Evolutionary conservation across 2,888 invertebrate genomes (phyloP).

Genomic region (Eupeodes luniger): DNA sequence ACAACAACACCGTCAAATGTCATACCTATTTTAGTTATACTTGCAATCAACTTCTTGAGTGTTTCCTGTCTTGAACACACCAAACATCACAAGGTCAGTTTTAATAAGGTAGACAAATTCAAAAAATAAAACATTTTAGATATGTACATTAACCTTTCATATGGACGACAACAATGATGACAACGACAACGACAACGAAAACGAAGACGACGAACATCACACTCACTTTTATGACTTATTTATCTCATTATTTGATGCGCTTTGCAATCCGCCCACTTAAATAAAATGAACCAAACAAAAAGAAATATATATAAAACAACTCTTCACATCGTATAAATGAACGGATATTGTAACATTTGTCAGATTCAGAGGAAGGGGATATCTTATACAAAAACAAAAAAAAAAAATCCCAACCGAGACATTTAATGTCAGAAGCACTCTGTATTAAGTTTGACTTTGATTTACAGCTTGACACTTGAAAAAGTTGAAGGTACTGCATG

Average conservation of each 20-base stretch:
- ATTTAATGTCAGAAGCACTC: constrained; percentile 46
- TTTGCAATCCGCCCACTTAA: constrained; percentile 39
- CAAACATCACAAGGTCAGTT: constrained; percentile 25
- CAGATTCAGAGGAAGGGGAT: constrained; percentile 20
- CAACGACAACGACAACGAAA: too few relatives aligned
- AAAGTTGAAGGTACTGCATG: constrained; percentile 56
- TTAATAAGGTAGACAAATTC: constrained; percentile 14
- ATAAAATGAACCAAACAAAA: not conserved
- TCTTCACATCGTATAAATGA: constrained; percentile 48
- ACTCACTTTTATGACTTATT: constrained; percentile 64
- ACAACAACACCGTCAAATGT: not conserved
- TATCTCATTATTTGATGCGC: constrained; percentile 62
- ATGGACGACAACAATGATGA: not conserved
- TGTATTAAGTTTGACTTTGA: constrained; percentile 59
- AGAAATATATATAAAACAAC: constrained; percentile 2
- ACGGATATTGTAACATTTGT: constrained; percentile 48
- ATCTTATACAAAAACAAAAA: not conserved
- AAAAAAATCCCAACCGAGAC: constrained; percentile 18
- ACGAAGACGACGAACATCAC: constrained; percentile 9
- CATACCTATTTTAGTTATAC: not conserved
- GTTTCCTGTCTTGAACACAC: constrained; percentile 20
- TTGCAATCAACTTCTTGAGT: constrained; percentile 13
- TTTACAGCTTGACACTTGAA: constrained; percentile 51
- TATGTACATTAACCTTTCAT: constrained; percentile 61
- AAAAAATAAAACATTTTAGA: constrained; percentile 37